Base-by-base conservation (phyloP, 2,888 invertebrate species). In the Geotrupes spiniger region DNA sequence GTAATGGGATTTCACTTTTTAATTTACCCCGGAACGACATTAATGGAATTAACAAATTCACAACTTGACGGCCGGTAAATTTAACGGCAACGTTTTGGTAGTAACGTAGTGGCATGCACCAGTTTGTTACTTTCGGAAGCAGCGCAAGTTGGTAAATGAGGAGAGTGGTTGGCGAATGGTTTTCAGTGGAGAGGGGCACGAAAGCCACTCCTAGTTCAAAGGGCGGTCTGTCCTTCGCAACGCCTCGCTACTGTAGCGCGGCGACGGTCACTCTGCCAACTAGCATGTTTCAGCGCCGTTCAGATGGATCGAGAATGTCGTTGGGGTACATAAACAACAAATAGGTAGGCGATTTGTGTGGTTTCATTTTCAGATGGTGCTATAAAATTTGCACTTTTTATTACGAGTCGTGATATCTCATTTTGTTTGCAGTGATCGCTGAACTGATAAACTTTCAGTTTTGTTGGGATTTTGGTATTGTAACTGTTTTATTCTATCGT, bases 131-230 rank as follows among this genome's bases (percentile, higher is more conserved):
- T 37, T 39, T 31, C 47, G 47, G 36, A 41, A 16, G 39, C 36
- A 42, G 47, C 38, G 46, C 44, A 44, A 39, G 44, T 41, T 44
- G 37, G 26, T 31, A 46, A 46, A 46, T 46, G 50, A 50, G 42
- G 42, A 42, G 45, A 51, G 51, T 44, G 43, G 47, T 36, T 42
- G 42, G 42, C 28, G 45, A 50, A 36, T 41, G 33, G 45, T 40
- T 46, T 38, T 36, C 25, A 54, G 52, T 51, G 56, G 48, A 55
- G 54, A 51, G 56, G 55, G 58, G 50, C 36, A 44, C 42, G 40
- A 47, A 61, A 61, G 62, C 63, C 63, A 63, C 63, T 62, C 63
- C 63, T 63, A 62, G 63, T 62, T 61, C 59, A 62, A 63, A 63
- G 63, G 62, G 63, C 63, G 63, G 61, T 60, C 61, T 62, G 57